Percentiles rank a stretch among this genome's conserved stretches.
Conservation (phyloP, 2,113 vertebrate genomes). For the Hyla sarda region DNA sequence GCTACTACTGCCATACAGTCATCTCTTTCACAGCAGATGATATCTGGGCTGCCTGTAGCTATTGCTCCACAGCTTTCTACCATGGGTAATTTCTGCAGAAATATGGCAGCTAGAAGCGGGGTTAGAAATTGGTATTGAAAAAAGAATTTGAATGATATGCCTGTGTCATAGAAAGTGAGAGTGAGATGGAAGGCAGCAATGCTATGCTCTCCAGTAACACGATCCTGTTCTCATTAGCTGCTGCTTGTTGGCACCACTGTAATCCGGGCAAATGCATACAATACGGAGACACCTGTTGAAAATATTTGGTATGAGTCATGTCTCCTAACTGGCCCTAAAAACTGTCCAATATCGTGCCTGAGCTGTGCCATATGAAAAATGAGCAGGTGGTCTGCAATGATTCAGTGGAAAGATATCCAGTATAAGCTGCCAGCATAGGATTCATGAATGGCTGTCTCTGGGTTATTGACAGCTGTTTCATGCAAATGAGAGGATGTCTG, state of each 20-base stretch:
- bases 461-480: constrained; percentile 39
- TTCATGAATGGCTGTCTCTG: constrained; percentile 41
- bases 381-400: constrained; percentile 46
- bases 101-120: background rate
- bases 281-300: constrained; percentile 46
- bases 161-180: background rate
- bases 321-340: constrained; percentile 33
- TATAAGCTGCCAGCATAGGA: constrained; percentile 30
- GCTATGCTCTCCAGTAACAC: constrained; percentile 11
- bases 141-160: background rate
- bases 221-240: constrained; percentile 31
- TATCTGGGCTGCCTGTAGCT: background rate
- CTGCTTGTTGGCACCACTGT: constrained; percentile 27
- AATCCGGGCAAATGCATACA: constrained; percentile 26
- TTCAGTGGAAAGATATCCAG: constrained; percentile 19
- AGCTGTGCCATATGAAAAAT: constrained; percentile 25
- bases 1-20: background rate
- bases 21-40: background rate
- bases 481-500: constrained; percentile 31
- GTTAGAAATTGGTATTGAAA: background rate
- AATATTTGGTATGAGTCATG: constrained; percentile 49
- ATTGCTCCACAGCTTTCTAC: background rate
- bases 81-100: background rate
- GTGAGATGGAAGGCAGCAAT: background rate
- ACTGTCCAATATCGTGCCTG: constrained; percentile 17